phyloP scores from a whole-genome alignment of 1,140 invertebrate genomes.

The Eulimnadia texana region DNA sequence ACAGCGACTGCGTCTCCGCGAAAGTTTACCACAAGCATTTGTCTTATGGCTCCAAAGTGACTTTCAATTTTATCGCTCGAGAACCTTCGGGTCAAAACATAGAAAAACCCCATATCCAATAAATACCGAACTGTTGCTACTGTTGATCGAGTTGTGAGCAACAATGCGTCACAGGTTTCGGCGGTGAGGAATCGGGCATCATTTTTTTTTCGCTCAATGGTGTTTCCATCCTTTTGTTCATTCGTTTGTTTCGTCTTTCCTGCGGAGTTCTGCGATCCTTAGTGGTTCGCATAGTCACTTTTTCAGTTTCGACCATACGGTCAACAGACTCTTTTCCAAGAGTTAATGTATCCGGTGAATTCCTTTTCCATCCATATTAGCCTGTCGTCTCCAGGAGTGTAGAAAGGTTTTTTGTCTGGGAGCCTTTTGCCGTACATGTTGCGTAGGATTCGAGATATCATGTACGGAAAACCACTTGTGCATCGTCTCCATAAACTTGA shows the following conservation, averaged over 20 bases:
- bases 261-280: neutral
- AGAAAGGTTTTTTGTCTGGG: neutral
- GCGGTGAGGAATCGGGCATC: neutral
- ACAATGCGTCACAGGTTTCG: neutral
- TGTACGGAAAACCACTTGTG: neutral
- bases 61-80: neutral
- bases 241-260: neutral
- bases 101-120: neutral
- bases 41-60: neutral
- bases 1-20: neutral
- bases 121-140: neutral
- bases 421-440: neutral
- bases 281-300: too few relatives aligned
- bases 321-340: neutral
- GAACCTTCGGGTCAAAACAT: neutral
- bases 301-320: neutral
- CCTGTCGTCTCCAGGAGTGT: neutral
- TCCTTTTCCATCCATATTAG: neutral
- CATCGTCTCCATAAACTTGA: neutral
- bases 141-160: neutral
- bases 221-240: neutral
- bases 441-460: neutral
- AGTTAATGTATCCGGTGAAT: neutral
- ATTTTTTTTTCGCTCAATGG: neutral
- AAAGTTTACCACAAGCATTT: conserved; percentile 1